phyloP scores from a whole-genome alignment of 2,797 vertebrate genomes.

The Mallotus villosus region DNA sequence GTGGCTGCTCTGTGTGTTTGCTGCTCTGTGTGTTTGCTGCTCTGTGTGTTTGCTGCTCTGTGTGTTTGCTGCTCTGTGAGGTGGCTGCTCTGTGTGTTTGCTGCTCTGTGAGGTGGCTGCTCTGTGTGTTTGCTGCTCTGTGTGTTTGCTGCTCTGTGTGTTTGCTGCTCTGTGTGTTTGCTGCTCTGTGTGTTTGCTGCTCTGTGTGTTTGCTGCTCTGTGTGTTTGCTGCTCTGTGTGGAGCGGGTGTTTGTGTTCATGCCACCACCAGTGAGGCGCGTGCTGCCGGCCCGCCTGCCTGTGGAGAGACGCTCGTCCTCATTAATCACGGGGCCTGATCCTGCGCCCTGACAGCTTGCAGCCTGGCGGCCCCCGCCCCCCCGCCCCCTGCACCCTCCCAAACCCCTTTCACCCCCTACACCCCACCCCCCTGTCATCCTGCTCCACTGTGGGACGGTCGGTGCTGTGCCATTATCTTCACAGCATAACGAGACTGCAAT shows the following conservation, averaged over 20 bases:
- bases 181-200: too few relatives aligned
- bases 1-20: not conserved
- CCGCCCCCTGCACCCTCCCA: slow-evolving; percentile 24
- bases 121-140: too few relatives aligned
- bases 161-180: too few relatives aligned
- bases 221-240: not conserved
- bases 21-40: too few relatives aligned
- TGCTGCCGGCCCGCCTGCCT: slow-evolving; percentile 58
- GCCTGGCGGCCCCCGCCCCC: slow-evolving; percentile 61
- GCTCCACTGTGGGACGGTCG: slow-evolving; percentile 25
- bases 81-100: too few relatives aligned
- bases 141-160: too few relatives aligned
- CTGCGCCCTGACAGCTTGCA: slow-evolving; percentile 65
- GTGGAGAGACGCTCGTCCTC: slow-evolving; percentile 58
- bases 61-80: too few relatives aligned
- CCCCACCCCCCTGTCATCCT: not conserved
- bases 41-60: too few relatives aligned
- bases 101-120: too few relatives aligned
- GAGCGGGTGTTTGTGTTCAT: slow-evolving; percentile 36
- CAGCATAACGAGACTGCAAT: slow-evolving; percentile 44
- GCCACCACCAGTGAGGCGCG: slow-evolving; percentile 51
- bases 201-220: too few relatives aligned
- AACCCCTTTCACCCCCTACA: slow-evolving; percentile 24
- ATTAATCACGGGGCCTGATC: slow-evolving; percentile 67
- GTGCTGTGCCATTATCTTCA: slow-evolving; percentile 51